These are phyloP conservation scores for Abrostola tripartita DNA, from an alignment of 2,888 invertebrate genomes.

Conservation along the genomic window DNA sequence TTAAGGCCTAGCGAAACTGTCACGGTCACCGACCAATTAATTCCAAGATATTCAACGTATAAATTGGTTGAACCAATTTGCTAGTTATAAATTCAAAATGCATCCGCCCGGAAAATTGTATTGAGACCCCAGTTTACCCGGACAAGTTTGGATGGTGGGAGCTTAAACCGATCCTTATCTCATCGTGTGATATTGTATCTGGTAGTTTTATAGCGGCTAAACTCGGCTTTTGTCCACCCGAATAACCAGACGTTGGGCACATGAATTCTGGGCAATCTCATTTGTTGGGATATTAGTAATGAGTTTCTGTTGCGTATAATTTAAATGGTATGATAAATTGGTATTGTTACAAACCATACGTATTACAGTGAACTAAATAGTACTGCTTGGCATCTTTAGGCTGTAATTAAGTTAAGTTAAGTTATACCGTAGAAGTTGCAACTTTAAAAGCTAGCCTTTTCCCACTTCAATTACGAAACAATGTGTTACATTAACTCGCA, in stretches of 20 bases:
- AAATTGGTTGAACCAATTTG: conserved; percentile 85
- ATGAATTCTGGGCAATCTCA: conserved; percentile 61
- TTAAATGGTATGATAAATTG: conserved; percentile 39
- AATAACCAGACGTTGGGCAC: conserved; percentile 64
- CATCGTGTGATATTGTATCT: conserved; percentile 65
- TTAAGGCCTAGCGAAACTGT: conserved; percentile 62
- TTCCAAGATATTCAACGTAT: conserved; percentile 84
- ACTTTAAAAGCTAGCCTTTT: background rate
- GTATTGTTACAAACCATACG: conserved; percentile 17
- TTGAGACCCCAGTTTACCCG: conserved; percentile 77
- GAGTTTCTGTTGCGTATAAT: conserved; percentile 48
- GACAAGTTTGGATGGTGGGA: conserved; percentile 61
- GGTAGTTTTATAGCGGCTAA: conserved; percentile 70
- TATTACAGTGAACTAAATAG: conserved; percentile 6
- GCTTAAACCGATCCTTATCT: conserved; percentile 51
- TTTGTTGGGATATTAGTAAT: conserved; percentile 60
- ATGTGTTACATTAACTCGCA: conserved; percentile 33
- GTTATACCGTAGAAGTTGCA: background rate
- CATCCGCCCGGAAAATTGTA: conserved; percentile 86
- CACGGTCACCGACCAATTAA: conserved; percentile 81
- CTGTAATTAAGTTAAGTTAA: background rate
- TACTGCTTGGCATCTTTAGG: background rate
- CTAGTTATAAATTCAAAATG: conserved; percentile 88
- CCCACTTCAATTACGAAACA: conserved; percentile 25
- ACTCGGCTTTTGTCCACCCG: conserved; percentile 75